Evolutionary conservation across 2,888 invertebrate species (phyloP).

Genomic region (Drosophila kanekoi): DNA sequence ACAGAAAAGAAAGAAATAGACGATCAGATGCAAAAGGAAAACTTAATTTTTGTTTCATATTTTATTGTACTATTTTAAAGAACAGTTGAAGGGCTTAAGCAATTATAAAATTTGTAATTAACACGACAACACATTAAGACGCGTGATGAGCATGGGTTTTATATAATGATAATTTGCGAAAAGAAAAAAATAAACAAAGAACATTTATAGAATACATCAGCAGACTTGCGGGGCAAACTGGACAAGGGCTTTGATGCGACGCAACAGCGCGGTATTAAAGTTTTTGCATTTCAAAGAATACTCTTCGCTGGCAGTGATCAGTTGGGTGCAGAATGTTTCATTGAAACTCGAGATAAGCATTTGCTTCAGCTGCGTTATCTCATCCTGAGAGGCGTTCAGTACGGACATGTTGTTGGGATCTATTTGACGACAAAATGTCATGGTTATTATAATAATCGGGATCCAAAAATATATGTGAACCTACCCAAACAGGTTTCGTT

Average conservation of each 20-base stretch:
- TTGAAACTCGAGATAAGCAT: constrained; percentile 91
- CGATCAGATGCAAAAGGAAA: neutral
- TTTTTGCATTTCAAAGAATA: constrained; percentile 88
- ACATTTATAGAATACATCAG: constrained; percentile 5
- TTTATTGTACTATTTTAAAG: neutral
- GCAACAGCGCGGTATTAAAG: constrained; percentile 90
- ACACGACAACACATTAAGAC: neutral
- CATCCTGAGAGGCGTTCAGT: constrained; percentile 88
- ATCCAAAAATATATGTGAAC: neutral
- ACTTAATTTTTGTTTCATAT: neutral
- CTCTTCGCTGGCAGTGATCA: constrained; percentile 89
- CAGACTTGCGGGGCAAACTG: constrained; percentile 88
- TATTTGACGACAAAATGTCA: constrained; percentile 57
- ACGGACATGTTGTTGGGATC: constrained; percentile 85
- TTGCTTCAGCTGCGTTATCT: constrained; percentile 89
- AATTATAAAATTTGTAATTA: neutral
- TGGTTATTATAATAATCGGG: neutral
- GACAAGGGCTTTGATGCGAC: constrained; percentile 92
- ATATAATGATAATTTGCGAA: neutral
- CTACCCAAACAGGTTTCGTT: constrained; percentile 63
- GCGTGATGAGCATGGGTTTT: neutral
- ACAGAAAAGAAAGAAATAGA: neutral
- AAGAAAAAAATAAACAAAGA: neutral
- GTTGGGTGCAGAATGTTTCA: constrained; percentile 91
- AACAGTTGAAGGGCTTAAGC: neutral